Conservation (phyloP, 2,113 vertebrate genomes). For the Brachionichthys hirsutus region DNA sequence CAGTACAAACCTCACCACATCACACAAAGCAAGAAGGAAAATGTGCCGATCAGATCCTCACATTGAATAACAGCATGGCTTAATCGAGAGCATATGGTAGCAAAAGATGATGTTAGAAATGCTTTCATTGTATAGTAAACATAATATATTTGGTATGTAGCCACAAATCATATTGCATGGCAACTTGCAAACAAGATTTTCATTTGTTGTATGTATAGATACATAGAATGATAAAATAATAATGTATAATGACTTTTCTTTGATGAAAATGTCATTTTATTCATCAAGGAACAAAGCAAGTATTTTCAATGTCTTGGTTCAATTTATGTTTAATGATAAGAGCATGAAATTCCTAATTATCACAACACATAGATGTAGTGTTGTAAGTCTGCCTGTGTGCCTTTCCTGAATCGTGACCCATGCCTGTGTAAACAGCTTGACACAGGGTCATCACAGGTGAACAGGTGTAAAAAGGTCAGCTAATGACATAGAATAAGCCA, state of each 20-base stretch:
- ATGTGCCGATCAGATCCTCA: conserved; percentile 5
- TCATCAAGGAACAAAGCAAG: conserved; percentile 13
- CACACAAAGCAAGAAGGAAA: conserved; percentile 23
- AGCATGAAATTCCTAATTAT: background rate
- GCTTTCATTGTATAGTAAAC: no score
- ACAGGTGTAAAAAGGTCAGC: background rate
- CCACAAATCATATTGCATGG: no score
- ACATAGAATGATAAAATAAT: no score
- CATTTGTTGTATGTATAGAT: no score
- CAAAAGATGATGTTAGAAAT: no score
- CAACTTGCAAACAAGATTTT: no score
- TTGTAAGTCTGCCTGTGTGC: background rate
- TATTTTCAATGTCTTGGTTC: background rate
- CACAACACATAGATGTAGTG: no score
- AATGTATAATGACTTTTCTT: background rate
- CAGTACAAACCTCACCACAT: conserved; percentile 4
- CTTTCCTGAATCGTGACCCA: background rate
- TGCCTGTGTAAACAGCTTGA: background rate
- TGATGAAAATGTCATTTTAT: conserved; percentile 5
- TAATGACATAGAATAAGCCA: background rate
- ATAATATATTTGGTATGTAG: no score
- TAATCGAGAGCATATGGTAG: no score
- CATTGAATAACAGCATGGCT: background rate
- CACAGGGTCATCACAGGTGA: background rate
- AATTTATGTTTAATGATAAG: conserved; percentile 4